Evolutionary conservation across 2,888 invertebrate genomes (phyloP).

Genomic region (Himalopsyche kuldschensis): DNA sequence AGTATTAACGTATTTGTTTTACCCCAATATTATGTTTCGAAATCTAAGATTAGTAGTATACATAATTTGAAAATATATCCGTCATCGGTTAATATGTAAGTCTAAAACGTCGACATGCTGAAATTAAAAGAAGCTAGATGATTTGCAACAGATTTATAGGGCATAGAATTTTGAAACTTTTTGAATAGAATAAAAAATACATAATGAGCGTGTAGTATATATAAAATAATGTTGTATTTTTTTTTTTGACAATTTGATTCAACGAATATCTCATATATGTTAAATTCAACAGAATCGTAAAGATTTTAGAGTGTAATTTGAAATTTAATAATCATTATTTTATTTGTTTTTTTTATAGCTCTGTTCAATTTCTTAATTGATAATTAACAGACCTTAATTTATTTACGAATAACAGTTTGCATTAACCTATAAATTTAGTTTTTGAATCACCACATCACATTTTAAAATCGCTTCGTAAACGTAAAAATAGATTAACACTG

Average conservation of each 20-base stretch:
- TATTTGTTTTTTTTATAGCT: too few species aligned
- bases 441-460: too few species aligned
- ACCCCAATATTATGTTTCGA: too few species aligned
- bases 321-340: background rate
- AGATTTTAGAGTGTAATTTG: background rate
- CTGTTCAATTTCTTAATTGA: too few species aligned
- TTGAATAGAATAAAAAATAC: background rate
- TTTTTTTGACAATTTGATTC: background rate
- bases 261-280: background rate
- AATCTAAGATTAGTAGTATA: too few species aligned
- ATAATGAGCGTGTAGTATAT: background rate
- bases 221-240: background rate
- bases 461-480: too few species aligned
- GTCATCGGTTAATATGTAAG: background rate
- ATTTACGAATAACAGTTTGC: too few species aligned
- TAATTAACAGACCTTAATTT: too few species aligned
- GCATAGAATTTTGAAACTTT: background rate
- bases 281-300: background rate
- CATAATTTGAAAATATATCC: too few species aligned
- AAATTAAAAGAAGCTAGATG: background rate
- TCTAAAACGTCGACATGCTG: background rate
- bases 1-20: too few species aligned
- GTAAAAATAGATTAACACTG: too few species aligned
- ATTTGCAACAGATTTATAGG: background rate
- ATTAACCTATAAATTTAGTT: too few species aligned